Conservation (phyloP, 2,113 vertebrate species). For the Macrotis lagotis region DNA sequence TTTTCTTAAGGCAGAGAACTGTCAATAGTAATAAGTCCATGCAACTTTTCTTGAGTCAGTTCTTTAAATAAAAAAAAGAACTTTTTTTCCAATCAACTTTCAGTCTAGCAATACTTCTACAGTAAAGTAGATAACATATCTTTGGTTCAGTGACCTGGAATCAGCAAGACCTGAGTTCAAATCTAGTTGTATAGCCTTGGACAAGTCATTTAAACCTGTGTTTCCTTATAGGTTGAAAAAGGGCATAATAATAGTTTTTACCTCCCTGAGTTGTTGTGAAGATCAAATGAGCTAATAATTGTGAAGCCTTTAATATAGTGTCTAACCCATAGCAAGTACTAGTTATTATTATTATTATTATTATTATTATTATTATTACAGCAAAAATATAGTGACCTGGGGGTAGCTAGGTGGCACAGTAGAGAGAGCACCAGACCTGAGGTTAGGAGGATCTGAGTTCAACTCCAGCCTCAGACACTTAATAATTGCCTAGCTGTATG, state of each 20-base stretch:
- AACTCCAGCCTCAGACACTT: no score
- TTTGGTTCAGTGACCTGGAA: background rate
- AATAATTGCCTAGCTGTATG: no score
- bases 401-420: no score
- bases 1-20: background rate
- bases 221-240: background rate
- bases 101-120: background rate
- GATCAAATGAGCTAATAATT: background rate
- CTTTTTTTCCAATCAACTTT: background rate
- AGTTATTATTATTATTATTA: no score
- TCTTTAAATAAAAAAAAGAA: background rate
- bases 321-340: no score
- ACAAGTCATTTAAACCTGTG: background rate
- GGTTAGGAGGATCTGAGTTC: no score
- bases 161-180: background rate
- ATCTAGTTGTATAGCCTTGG: background rate
- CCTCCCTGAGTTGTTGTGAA: background rate
- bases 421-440: no score
- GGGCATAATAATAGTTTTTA: background rate
- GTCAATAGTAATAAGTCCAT: background rate
- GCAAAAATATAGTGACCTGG: no score
- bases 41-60: background rate
- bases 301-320: no score
- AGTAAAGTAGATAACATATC: background rate
- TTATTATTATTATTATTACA: no score